These are phyloP conservation scores for Drosophila affinis DNA, from an alignment of 2,888 invertebrate genomes.

Conservation along the genomic window DNA sequence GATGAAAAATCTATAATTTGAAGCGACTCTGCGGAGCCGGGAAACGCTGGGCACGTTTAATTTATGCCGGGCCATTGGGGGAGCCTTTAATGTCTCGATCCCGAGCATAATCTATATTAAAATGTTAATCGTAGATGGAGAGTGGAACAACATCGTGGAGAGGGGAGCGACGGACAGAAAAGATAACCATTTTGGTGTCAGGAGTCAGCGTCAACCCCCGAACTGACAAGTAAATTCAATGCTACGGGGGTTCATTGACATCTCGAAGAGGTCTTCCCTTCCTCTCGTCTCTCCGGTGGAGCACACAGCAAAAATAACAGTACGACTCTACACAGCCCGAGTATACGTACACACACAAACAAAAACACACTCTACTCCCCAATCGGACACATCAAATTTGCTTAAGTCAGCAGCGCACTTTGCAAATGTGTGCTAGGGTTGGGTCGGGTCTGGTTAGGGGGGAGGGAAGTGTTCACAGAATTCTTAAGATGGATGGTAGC, in stretches of 20 bases:
- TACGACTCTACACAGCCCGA: background rate
- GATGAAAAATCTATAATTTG: constrained; percentile 35
- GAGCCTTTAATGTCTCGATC: constrained; percentile 14
- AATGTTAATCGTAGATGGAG: constrained; percentile 20
- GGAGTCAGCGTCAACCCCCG: constrained; percentile 13
- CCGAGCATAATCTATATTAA: constrained; percentile 25
- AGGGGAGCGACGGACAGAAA: background rate
- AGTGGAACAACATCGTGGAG: no score
- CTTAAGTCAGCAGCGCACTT: constrained; percentile 54
- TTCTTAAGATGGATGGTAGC: constrained; percentile 3
- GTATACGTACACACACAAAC: background rate
- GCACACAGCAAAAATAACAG: constrained; percentile 21
- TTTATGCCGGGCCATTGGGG: constrained; percentile 17
- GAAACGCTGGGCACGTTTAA: constrained; percentile 15
- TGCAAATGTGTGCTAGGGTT: constrained; percentile 12
- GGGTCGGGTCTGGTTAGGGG: background rate
- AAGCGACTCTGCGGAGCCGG: constrained; percentile 42
- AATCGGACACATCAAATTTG: constrained; percentile 33
- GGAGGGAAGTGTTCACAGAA: constrained; percentile 28
- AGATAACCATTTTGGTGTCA: background rate
- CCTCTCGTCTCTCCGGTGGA: constrained; percentile 14
- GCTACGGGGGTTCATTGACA: constrained; percentile 60
- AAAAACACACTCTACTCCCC: background rate
- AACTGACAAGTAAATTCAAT: constrained; percentile 25
- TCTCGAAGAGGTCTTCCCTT: constrained; percentile 2